phyloP scores from a whole-genome alignment of 2,797 vertebrate species.

The Xenopus petersii region DNA sequence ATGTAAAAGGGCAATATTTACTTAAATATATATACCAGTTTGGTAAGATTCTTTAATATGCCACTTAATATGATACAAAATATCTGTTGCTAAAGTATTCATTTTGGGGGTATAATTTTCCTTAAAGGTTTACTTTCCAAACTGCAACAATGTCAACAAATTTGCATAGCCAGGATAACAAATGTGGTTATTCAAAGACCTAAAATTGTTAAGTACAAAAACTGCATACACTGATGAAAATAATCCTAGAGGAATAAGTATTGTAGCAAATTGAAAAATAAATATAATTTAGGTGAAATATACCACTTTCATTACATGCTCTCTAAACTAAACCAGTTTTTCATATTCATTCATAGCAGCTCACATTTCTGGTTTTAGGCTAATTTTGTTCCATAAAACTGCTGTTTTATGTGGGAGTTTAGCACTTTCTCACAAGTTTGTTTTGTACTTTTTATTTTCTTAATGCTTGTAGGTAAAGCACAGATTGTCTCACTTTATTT shows the following conservation, averaged over 20 bases:
- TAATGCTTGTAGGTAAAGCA: neutral
- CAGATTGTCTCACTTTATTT: no score
- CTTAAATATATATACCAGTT: no score
- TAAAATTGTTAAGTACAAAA: neutral
- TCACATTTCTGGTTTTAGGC: slow-evolving; percentile 6
- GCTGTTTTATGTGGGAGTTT: slow-evolving; percentile 20
- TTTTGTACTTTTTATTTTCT: neutral
- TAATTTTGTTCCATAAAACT: slow-evolving; percentile 24
- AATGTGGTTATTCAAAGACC: no score
- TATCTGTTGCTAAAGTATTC: no score
- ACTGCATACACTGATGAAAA: neutral
- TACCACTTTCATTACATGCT: neutral
- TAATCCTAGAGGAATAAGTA: neutral
- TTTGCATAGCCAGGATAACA: no score
- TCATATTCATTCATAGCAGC: slow-evolving; percentile 4
- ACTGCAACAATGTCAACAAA: no score
- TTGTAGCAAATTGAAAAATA: neutral
- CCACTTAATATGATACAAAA: no score
- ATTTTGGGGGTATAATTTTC: no score
- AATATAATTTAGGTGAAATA: neutral
- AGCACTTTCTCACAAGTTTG: slow-evolving; percentile 17
- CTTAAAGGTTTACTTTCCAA: no score
- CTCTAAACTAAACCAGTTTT: neutral
- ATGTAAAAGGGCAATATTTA: no score
- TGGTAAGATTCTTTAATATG: no score